Evolutionary conservation across 2,797 vertebrate species (phyloP), one percentile per base, ranked within the genome.

Genomic region (Uromys caudimaculatus): DNA sequence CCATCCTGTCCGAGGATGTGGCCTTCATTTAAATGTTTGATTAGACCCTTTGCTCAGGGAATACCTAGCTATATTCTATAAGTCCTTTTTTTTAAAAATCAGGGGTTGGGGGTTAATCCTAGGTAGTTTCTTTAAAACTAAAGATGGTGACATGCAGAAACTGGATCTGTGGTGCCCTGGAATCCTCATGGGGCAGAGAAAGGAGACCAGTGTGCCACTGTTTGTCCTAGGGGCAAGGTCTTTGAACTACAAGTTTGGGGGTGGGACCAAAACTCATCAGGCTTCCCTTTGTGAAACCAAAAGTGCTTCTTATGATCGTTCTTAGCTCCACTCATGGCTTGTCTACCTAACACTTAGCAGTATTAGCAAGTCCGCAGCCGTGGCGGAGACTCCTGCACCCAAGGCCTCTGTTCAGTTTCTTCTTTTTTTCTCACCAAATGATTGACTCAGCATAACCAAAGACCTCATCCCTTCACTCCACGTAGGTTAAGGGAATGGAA

Each of bases 401-500:
- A 73, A 11, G 96, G 89, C 91, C 94, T 4, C 90, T 87, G 0
- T 6, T 44, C 91, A 12, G 87, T 29, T 35, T 88, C 0, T 97
- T 12, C 88, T 52, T 7, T 96, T 92, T 52, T 8, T 96, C 89
- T 97, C 95, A 97, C 97, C 92, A 97, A 96, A 97, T 24, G 89
- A 52, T 67, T 0, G 11, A 44, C 96, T 97, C 93, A 56, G 97
- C 97, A 94, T 88, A 98, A 98, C 98, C 98, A 98, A 98, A 98
- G 98, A 98, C 98, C 94, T 97, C 86, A 12, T 79, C 88, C 60
- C 73, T 83, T 77, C 91, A 87, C 96, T 87, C 93, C 92, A 41
- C 76, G 23, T 23, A 6, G 2, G 56, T 91, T 44, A 78, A 88
- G 85, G 78, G 93, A 95, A 52, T 54, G 41, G 44, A 82, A 32